Conservation (phyloP, 2,888 invertebrate genomes). For the Byasa hedistus region DNA sequence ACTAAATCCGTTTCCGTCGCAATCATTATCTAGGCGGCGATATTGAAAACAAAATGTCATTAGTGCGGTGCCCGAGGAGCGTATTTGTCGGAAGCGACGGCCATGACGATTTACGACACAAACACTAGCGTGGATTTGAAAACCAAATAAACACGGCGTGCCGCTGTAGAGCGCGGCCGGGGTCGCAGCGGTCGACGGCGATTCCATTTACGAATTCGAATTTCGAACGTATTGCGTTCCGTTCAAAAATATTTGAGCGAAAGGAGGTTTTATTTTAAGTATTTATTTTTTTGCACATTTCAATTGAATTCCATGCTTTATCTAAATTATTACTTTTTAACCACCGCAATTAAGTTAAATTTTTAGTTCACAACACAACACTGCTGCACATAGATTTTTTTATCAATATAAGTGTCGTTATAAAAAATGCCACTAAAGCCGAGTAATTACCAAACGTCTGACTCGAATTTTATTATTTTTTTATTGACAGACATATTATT, state of each 20-base stretch:
- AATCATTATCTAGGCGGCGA: constrained; percentile 26
- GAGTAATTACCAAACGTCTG: too few relatives aligned
- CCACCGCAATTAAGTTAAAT: too few relatives aligned
- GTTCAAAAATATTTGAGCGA: neutral
- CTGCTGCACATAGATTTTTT: too few relatives aligned
- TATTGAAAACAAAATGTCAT: constrained; percentile 63
- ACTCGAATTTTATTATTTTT: too few relatives aligned
- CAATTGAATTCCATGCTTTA: too few relatives aligned
- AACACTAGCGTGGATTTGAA: constrained; percentile 57
- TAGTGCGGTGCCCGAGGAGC: constrained; percentile 46
- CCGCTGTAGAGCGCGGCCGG: constrained; percentile 41
- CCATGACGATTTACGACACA: constrained; percentile 65
- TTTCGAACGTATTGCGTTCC: neutral
- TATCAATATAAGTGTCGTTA: too few relatives aligned
- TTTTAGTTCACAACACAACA: too few relatives aligned
- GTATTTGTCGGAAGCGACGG: constrained; percentile 66
- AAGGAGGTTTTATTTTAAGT: too few relatives aligned
- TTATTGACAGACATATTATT: too few relatives aligned
- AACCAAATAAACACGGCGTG: constrained; percentile 63
- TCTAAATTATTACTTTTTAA: too few relatives aligned
- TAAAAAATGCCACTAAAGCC: too few relatives aligned
- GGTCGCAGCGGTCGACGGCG: constrained; percentile 15
- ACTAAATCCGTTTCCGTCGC: constrained; percentile 31
- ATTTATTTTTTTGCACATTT: too few relatives aligned
- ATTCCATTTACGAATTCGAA: constrained; percentile 11